Percentiles rank a stretch among this genome's conserved stretches.
Evolutionary conservation across 2,797 vertebrate species (phyloP).

Genomic region (Bovichtus diacanthus): DNA sequence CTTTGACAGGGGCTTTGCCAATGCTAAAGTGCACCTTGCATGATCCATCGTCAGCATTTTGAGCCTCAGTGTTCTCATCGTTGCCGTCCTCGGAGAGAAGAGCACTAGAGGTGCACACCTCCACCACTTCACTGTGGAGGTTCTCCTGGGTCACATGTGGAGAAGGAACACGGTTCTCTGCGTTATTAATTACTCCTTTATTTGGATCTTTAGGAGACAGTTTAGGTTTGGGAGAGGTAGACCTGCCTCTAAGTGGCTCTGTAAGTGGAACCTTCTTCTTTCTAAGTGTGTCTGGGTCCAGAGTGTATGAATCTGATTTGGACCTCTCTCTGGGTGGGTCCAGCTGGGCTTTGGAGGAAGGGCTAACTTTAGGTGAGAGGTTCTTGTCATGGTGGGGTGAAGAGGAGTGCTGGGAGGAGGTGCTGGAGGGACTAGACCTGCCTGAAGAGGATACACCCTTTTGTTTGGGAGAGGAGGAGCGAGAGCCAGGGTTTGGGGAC

Average conservation of each 20-base stretch:
- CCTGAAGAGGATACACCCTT: constrained; percentile 88
- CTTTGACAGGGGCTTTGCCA: constrained; percentile 96
- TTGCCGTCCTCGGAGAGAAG: constrained; percentile 92
- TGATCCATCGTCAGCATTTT: constrained; percentile 89
- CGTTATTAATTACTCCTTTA: constrained; percentile 83
- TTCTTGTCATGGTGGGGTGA: constrained; percentile 93
- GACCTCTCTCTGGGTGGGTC: constrained; percentile 97
- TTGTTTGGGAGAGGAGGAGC: constrained; percentile 95
- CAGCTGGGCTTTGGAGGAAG: constrained; percentile 92
- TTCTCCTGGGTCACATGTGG: constrained; percentile 98
- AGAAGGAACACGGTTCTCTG: constrained; percentile 93
- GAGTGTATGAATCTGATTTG: constrained; percentile 98
- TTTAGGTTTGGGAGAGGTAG: constrained; percentile 97
- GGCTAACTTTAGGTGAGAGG: constrained; percentile 90
- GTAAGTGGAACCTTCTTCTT: constrained; percentile 97
- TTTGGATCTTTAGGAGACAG: constrained; percentile 88
- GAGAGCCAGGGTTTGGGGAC: constrained; percentile 93
- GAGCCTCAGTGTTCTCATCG: constrained; percentile 89
- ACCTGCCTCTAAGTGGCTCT: constrained; percentile 94
- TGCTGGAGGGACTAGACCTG: constrained; percentile 90
- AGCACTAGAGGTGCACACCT: constrained; percentile 95
- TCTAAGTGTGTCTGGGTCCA: constrained; percentile 96
- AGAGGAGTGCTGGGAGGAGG: constrained; percentile 89
- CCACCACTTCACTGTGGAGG: constrained; percentile 97
- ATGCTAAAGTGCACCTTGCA: constrained; percentile 99